These are phyloP conservation scores for Perodicticus potto DNA, from an alignment of 2,797 vertebrate genomes.

Conservation along the genomic window DNA sequence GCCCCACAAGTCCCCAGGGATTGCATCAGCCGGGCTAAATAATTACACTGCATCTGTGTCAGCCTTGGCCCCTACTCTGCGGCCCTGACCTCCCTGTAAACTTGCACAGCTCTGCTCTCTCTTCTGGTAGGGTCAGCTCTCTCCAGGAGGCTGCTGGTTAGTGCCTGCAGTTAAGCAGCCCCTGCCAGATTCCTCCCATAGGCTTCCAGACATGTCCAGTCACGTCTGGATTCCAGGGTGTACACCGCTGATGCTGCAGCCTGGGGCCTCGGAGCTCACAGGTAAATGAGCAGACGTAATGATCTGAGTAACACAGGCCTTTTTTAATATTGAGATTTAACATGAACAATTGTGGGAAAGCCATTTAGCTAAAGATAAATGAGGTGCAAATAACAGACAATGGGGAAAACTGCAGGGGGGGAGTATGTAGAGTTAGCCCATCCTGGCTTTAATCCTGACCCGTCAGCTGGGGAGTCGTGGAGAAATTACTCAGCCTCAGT, in stretches of 20 bases:
- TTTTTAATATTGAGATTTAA: constrained; percentile 38
- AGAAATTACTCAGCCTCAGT: constrained; percentile 23
- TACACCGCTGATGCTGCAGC: neutral
- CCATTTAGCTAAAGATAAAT: constrained; percentile 48
- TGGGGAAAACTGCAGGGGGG: neutral
- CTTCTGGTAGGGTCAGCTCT: neutral
- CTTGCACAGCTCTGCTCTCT: neutral
- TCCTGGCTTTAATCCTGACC: constrained; percentile 17
- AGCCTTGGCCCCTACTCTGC: neutral
- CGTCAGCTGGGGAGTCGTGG: neutral
- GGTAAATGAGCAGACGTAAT: constrained; percentile 15
- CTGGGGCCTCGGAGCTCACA: neutral
- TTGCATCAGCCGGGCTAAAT: neutral
- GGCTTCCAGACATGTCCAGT: neutral
- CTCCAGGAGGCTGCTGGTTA: constrained; percentile 33
- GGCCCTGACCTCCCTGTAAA: constrained; percentile 34
- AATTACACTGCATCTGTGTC: neutral
- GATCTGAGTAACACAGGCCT: neutral
- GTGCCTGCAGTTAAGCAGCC: constrained; percentile 22
- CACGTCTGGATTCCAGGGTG: neutral
- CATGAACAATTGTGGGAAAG: neutral
- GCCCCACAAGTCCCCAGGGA: neutral
- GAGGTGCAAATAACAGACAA: neutral
- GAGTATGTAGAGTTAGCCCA: neutral
- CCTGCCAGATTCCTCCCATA: constrained; percentile 9